Percentiles rank a stretch among this genome's conserved stretches.
Conservation (phyloP, 2,888 invertebrate species). For the Drosophila robusta region DNA sequence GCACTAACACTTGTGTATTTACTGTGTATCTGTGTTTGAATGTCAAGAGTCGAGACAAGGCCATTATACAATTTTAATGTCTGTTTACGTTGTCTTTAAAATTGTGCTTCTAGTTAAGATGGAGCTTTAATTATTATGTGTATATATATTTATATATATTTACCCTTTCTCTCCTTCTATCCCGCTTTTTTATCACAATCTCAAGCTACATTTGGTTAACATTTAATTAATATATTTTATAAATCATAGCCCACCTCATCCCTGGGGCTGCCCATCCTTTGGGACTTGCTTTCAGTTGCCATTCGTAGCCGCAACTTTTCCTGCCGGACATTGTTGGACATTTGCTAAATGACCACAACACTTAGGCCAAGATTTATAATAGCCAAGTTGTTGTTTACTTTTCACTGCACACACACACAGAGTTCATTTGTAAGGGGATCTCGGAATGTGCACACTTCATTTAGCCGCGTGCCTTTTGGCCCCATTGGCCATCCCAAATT, state of each 20-base stretch:
- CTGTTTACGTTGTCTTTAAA: slow-evolving; percentile 20
- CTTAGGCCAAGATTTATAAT: slow-evolving; percentile 80
- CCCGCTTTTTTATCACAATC: slow-evolving; percentile 26
- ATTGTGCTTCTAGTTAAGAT: neutral
- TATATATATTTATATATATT: neutral
- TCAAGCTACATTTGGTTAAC: slow-evolving; percentile 33
- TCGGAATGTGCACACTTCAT: slow-evolving; percentile 69
- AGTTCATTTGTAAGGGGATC: slow-evolving; percentile 42
- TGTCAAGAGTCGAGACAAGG: slow-evolving; percentile 5
- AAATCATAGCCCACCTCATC: slow-evolving; percentile 52
- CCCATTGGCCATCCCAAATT: slow-evolving; percentile 39
- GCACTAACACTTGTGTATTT: slow-evolving; percentile 59
- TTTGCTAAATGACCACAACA: slow-evolving; percentile 81
- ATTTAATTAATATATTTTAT: slow-evolving; percentile 76
- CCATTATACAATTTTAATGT: slow-evolving; percentile 37
- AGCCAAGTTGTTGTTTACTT: slow-evolving; percentile 72
- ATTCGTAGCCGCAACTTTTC: slow-evolving; percentile 58
- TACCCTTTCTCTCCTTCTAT: slow-evolving; percentile 10
- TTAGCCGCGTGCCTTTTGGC: slow-evolving; percentile 57
- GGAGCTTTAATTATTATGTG: neutral
- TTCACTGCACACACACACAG: slow-evolving; percentile 52
- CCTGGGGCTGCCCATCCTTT: slow-evolving; percentile 26
- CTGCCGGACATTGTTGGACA: slow-evolving; percentile 70
- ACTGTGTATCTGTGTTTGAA: neutral
- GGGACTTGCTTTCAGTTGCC: slow-evolving; percentile 11